Evolutionary conservation across 2,888 invertebrate genomes (phyloP), one percentile per base, ranked within the genome.

Genomic region (Meiosimyza decipiens): DNA sequence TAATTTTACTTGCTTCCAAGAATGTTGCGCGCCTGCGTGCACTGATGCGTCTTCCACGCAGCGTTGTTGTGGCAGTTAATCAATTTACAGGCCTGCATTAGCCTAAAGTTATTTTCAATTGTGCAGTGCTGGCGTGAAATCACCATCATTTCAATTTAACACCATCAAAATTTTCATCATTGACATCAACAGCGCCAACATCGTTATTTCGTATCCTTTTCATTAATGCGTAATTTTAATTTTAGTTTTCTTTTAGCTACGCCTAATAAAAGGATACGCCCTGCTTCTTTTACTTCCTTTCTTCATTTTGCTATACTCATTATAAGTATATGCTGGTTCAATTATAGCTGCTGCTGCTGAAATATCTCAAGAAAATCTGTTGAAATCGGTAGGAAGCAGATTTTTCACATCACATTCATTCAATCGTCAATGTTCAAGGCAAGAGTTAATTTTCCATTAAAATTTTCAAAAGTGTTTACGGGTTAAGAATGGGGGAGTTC

Each of bases 181-280:
- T 33, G 40, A 16, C 62, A 50, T 50, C 64, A 51, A 33, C 50
- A 28, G n/a, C 50, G 15, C 50, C 22, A 65, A n/a, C 59, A 3
- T 15, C 49, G 62, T 28, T 28, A 28, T 4, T 28, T 28, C 28
- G 5, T 64, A 22, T 68, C 57, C 68, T 68, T 40, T 59, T 68
- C 57, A 28, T 57, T n/a, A 22, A 50, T n/a, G 18, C 22, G 60
- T 60, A 62, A 33, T 51, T 47, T 67, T 55, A 67, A 40, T 55
- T 50, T 50, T 60, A 16, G 50, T 28, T 51, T 69, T 51, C 52
- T 18, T 69, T 68, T 16, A 49, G 57, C 50, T 69, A 22, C 59
- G 60, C 33, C 60, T 60, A 60, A 69, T 69, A 11, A 51, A 51
- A 69, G 51, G 69, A 59, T 33, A 69, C 60, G 69, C 69, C 69